Base-by-base conservation (phyloP, 2,888 invertebrate genomes). In the Fragum sueziense region DNA sequence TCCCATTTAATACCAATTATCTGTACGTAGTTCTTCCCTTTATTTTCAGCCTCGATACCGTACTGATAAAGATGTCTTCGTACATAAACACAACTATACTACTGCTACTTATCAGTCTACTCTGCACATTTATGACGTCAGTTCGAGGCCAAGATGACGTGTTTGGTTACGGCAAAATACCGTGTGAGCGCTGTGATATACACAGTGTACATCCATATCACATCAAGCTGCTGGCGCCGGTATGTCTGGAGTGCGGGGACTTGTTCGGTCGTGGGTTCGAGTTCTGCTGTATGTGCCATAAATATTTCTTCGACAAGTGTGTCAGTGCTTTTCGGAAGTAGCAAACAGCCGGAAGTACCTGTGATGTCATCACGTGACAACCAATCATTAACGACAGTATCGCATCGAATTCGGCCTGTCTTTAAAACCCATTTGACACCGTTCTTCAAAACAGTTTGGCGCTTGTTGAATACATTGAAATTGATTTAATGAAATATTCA, bases 281-380 rank as follows among this genome's bases (percentile, higher is more conserved):
- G 67, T 76, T 79, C 72, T 84, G 84, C 41, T 84, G 84, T 47
- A 57, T 84, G 65, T 84, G 84, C 33, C 80, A 84, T 51, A 33
- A 74, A 22, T 47, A 74, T 51, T 84, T 84, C 65, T 77, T 68
- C 25, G 54, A 68, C 6, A 70, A 76, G 33, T 80, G 80, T 34
- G 41, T 54, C 7, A 54, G 52, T 25, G 80, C 80, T 11, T 74
- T 74, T 17, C 65, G 59, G 47, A 47, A 47, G n/a, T 47, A 33
- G 74, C 70, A 61, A 70, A 62, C 41, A 22, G 14, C 6, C 61
- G 31, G 25, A 47, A 14, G 14, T 11, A 14, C 17, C 47, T 47
- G 47, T 14, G 11, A 47, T 14, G 11, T 47, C 47, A 11, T 47
- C 14, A 17, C 17, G 47, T 47, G 17, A n/a, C n/a, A n/a, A n/a